Evolutionary conservation across 2,797 vertebrate species (phyloP), one percentile per base, ranked within the genome.

Genomic region (Taenioides sp.): DNA sequence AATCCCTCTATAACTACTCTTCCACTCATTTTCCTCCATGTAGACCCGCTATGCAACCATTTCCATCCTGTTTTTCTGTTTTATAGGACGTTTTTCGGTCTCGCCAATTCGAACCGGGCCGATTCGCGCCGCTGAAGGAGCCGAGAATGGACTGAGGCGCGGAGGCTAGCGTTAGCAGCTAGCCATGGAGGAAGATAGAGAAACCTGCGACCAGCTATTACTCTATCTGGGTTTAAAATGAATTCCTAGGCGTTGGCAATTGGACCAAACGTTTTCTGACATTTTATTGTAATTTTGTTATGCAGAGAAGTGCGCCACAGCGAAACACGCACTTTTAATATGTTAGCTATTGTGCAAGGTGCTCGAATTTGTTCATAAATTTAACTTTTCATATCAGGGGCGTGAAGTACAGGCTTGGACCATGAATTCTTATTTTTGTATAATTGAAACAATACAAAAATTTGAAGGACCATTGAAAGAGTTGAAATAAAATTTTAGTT

Each of bases 81-180:
- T 72, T 37, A 57, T 11, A 63, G 40, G 16, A 59, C 67, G 23
- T 70, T 52, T 54, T 47, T 7, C 2, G 27, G 17, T 18, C 25
- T 66, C 47, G 43, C 27, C 18, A 6, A 3, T 28, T 28, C 7
- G 4, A 27, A 16, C 76, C 1, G 83, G 80, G 81, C 27, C 64
- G 74, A 81, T 71, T 73, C 67, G 58, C 23, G 72, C 49, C n/a
- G 74, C 72, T 23, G 68, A 23, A 28, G 74, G 2, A 84, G 68
- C 77, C 69, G 47, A 59, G 75, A 69, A 78, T 62, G 86, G 79
- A 87, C 47, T 87, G 81, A 86, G 65, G 65, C 65, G 80, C 76
- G 80, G 80, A 73, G 78, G 87, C 84, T 87, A 89, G 81, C 79
- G 70, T 71, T 78, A 82, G 82, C 83, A 62, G 86, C 80, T 81